Evolutionary conservation across 2,797 vertebrate genomes (phyloP), one percentile per base, ranked within the genome.

Genomic region (Enteromius argenteus): DNA sequence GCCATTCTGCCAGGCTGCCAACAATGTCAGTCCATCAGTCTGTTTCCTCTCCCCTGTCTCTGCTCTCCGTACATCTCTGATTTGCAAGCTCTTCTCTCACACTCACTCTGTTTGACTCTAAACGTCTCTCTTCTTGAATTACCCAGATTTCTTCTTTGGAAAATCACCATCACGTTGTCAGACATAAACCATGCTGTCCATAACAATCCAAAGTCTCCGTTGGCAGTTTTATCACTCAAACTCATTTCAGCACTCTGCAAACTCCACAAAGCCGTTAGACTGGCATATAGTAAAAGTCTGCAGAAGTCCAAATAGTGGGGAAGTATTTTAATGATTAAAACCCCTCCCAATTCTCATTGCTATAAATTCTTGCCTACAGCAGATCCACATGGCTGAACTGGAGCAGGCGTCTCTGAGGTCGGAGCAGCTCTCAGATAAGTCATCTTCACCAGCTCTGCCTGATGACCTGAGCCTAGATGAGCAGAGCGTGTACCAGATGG

Each of bases 341-440:
- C n/a, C 21, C 14, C 2, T 56, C 35, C 58, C 11, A 32, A 6
- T 32, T 39, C 17, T 67, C 15, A 58, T 5, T 15, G 62, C 35
- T 56, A 15, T 83, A 30, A 42, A 64, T 53, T 69, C 23, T 91
- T 86, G 82, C 86, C 88, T 93, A 90, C 91, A 92, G 93, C 95
- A 99, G 96, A 96, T 99, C 88, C 97, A 96, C 91, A 96, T 99
- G 94, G 98, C 98, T 0, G 98, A 99, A 94, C 96, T 98, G 74
- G 98, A 99, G 93, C 98, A 95, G 80, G 95, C 97, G 17, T 99
- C 98, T 30, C 93, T 99, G 91, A 97, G 96, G 91, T 99, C 98
- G 8, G 96, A 96, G 89, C 94, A 93, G 79, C 90, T 95, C 68
- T 96, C 95, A 1, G 97, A 99, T 93, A 97, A 97, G 93, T 99